phyloP scores from a whole-genome alignment of 2,113 vertebrate genomes.

The Mormyrus iriodes region DNA sequence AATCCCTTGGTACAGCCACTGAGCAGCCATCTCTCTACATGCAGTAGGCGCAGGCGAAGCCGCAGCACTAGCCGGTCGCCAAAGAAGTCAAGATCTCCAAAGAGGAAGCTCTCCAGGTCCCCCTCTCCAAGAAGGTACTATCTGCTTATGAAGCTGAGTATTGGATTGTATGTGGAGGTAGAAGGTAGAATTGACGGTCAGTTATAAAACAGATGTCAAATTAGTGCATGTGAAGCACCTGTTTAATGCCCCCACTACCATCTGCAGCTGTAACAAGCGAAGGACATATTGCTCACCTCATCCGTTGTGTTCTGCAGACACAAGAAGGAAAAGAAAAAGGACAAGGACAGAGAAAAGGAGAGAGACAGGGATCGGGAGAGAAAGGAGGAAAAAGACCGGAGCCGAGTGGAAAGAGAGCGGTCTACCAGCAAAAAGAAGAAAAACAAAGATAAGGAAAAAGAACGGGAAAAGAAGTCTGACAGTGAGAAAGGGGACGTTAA shows the following conservation, averaged over 20 bases:
- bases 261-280: not conserved
- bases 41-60: conserved; percentile 71
- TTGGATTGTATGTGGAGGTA: not conserved
- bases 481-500: conserved; percentile 90
- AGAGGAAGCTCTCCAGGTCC: conserved; percentile 75
- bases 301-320: conserved; percentile 59
- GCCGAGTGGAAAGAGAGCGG: conserved; percentile 77
- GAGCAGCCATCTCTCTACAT: not conserved
- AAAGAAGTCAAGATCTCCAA: conserved; percentile 81
- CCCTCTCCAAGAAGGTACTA: conserved; percentile 81
- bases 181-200: not conserved
- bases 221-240: not conserved
- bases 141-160: not conserved
- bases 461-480: conserved; percentile 82
- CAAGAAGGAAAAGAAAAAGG: conserved; percentile 98
- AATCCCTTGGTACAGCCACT: not conserved
- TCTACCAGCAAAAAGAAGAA: conserved; percentile 90
- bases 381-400: conserved; percentile 65
- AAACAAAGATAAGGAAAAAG: conserved; percentile 91
- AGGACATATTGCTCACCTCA: not conserved
- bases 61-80: conserved; percentile 76
- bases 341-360: conserved; percentile 86
- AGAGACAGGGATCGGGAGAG: conserved; percentile 72
- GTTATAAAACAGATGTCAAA: too few relatives aligned
- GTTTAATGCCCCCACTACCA: not conserved